Base-by-base conservation (phyloP, 2,113 vertebrate species). In the Pitta sordida region DNA sequence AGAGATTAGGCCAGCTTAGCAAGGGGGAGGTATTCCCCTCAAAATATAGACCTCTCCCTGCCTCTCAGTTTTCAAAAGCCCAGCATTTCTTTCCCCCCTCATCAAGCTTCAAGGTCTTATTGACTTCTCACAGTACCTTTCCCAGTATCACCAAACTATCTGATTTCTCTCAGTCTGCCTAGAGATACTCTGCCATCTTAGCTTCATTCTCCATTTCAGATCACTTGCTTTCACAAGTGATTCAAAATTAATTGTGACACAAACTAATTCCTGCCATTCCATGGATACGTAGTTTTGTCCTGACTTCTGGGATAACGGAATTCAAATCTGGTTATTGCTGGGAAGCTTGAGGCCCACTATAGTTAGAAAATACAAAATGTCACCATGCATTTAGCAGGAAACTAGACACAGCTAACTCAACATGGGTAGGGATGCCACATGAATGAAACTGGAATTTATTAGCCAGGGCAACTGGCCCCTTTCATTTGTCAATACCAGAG, bases 351-450 rank as follows among this genome's bases (percentile, higher is more conserved):
- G 22, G 27, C 2, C 11, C 32, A 20, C 22, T 75, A n/a, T 43
- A 24, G 8, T 32, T 48, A 26, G 23, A 52, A 83, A 87, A 67
- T 24, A n/a, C 3, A 2, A 48, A 80, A 65, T 27, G 9, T 5
- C 21, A 68, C 14, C 17, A 4, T 49, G 3, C 7, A 49, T 36
- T 59, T 71, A 34, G 8, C 43, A 78, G 9, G 0, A 4, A 77
- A 84, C 74, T 62, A 13, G 15, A 71, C 24, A 49, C 4, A 39
- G 16, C 11, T 41, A 56, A 39, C 10, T 73, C 15, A 83, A n/a
- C 15, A 13, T 30, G 5, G 13, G 6, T 39, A 37, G 20, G 18
- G 7, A 17, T 77, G 18, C 4, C 0, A 0, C 2, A 1, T 41
- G 19, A 56, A 7, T 58, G 22, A 53, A 73, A 62, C 11, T 48